Conservation (phyloP, 2,888 invertebrate genomes). For the Tenthredo distinguenda region DNA sequence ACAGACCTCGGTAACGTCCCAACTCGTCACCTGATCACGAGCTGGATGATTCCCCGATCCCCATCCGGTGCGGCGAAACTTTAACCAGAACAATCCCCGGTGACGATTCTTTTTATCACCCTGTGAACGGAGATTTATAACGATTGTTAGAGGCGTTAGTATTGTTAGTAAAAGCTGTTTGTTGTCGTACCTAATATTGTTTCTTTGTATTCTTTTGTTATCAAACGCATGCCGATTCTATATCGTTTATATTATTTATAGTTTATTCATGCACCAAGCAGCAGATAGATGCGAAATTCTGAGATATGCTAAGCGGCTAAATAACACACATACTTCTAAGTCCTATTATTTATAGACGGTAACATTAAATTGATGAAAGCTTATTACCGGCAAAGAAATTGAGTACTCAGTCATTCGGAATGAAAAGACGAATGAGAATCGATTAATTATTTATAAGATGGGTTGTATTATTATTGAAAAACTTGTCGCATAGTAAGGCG, state of each 20-base stretch:
- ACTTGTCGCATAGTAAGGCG: background rate
- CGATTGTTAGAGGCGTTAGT: constrained; percentile 55
- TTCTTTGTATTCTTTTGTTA: background rate
- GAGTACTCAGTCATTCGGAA: constrained; percentile 67
- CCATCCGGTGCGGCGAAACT: constrained; percentile 80
- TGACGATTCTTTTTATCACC: constrained; percentile 76
- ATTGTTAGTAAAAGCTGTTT: constrained; percentile 54
- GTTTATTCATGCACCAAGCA: background rate
- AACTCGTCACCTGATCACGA: constrained; percentile 78
- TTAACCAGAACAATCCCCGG: constrained; percentile 85
- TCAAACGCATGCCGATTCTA: constrained; percentile 8
- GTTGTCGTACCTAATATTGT: background rate
- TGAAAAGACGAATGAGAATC: constrained; percentile 64
- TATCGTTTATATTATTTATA: background rate
- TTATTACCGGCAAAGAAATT: constrained; percentile 66
- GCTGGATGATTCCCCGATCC: constrained; percentile 73
- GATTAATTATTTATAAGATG: constrained; percentile 60
- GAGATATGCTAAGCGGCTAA: background rate
- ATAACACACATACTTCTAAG: background rate
- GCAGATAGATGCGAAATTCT: background rate
- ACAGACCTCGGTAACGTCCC: constrained; percentile 95
- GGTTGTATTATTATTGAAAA: too few relatives aligned
- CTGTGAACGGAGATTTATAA: constrained; percentile 61
- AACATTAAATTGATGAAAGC: constrained; percentile 62
- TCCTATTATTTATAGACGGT: background rate